A percentile compares a stretch with the other conserved stretches of the same genome.
These are phyloP conservation scores for Sapayoa aenigma DNA, from an alignment of 2,113 vertebrate species.

Conservation along the genomic window DNA sequence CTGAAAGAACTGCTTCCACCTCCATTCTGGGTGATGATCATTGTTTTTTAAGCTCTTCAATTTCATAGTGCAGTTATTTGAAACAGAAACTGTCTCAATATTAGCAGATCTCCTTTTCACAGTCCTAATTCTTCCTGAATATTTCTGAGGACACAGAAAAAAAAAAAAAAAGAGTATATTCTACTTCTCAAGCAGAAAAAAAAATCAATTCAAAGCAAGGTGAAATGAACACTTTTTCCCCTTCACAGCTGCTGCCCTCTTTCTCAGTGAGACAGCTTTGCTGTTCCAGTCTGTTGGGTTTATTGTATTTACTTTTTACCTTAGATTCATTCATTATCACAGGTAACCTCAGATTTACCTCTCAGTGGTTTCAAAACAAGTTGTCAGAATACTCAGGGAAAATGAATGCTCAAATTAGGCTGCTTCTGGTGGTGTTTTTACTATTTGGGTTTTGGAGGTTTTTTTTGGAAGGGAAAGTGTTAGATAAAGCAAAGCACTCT, in stretches of 20 bases:
- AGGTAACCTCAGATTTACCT: conserved; percentile 2
- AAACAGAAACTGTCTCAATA: not conserved
- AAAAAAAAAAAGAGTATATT: not conserved
- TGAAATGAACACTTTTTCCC: not conserved
- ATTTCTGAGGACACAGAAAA: not conserved
- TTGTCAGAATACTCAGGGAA: not conserved
- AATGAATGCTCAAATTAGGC: not conserved
- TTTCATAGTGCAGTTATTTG: not conserved
- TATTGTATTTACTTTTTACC: conserved; percentile 2
- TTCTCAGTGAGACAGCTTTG: not conserved
- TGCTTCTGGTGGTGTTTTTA: not conserved
- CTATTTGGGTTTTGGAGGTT: not conserved
- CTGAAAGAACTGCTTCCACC: not conserved
- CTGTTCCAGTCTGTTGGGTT: not conserved
- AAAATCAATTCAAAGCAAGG: not conserved
- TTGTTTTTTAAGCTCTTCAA: not conserved
- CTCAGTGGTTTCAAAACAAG: not conserved
- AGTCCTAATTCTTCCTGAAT: not conserved
- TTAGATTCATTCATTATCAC: not conserved
- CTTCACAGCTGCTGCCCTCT: not conserved
- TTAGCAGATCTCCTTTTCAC: not conserved
- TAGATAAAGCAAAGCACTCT: not conserved
- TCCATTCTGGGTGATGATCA: rapidly evolving
- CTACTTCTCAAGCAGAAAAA: not conserved
- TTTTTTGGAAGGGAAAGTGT: rapidly evolving